phyloP scores from a whole-genome alignment of 2,797 vertebrate species.

The Cyclopterus lumpus region DNA sequence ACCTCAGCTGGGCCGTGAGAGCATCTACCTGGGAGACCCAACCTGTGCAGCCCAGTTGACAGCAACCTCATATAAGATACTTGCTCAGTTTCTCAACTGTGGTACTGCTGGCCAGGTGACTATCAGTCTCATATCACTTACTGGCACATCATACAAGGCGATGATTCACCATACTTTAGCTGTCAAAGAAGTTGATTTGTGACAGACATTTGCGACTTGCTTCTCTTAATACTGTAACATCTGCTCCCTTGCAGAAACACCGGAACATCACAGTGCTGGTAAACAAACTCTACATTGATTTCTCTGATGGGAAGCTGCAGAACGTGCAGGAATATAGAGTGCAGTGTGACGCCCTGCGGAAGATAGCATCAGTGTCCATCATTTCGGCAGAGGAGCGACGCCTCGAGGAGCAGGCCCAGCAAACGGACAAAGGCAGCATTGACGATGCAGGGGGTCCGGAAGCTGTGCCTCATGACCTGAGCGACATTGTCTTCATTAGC shows the following conservation, averaged over 20 bases:
- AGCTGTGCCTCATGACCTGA: constrained; percentile 87
- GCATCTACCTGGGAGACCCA: constrained; percentile 92
- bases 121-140: neutral
- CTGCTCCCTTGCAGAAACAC: constrained; percentile 86
- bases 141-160: neutral
- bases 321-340: constrained; percentile 90
- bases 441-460: constrained; percentile 10
- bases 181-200: neutral
- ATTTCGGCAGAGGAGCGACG: constrained; percentile 85
- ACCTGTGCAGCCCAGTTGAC: constrained; percentile 89
- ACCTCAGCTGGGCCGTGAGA: constrained; percentile 89
- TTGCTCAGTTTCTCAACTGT: constrained; percentile 94
- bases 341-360: constrained; percentile 92
- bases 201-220: neutral
- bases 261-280: constrained; percentile 91
- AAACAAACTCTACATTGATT: constrained; percentile 94
- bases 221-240: constrained; percentile 18
- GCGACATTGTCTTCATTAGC: constrained; percentile 95
- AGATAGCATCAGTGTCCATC: constrained; percentile 89
- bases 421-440: constrained; percentile 70
- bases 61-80: constrained; percentile 89
- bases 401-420: constrained; percentile 85
- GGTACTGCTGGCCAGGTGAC: constrained; percentile 90
- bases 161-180: neutral
- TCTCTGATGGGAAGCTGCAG: constrained; percentile 82